Conservation (phyloP, 2,113 vertebrate species). For the Ptychochromis oligacanthus region DNA sequence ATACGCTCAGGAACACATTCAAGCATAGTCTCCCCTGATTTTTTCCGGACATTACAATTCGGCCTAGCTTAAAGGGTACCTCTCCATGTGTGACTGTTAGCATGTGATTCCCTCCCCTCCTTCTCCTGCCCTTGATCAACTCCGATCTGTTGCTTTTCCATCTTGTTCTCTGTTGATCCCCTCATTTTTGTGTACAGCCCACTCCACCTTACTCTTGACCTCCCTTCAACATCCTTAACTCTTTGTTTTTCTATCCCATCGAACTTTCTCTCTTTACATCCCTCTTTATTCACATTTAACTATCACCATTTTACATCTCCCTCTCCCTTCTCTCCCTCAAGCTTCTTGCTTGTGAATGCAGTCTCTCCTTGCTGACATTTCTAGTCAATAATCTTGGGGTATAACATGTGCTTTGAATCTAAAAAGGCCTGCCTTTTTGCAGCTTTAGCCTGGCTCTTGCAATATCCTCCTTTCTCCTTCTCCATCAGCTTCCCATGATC, state of each 20-base stretch:
- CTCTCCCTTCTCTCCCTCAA: background rate
- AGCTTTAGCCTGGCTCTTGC: slow-evolving; percentile 15
- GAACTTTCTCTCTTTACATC: background rate
- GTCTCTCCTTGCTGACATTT: slow-evolving; percentile 67
- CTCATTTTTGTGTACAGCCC: slow-evolving; percentile 9
- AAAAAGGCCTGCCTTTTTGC: slow-evolving; percentile 48
- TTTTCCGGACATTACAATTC: slow-evolving; percentile 37
- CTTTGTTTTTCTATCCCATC: background rate
- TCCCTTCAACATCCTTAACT: background rate
- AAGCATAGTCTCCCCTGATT: slow-evolving; percentile 44
- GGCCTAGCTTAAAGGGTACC: background rate
- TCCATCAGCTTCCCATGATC: slow-evolving; percentile 14
- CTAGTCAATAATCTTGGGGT: slow-evolving; percentile 72
- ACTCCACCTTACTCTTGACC: slow-evolving; percentile 6
- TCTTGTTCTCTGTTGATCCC: background rate
- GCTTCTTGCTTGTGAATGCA: slow-evolving; percentile 33
- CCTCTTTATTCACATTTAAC: slow-evolving; percentile 5
- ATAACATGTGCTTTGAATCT: slow-evolving; percentile 69
- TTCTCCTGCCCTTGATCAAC: background rate
- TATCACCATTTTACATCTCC: background rate
- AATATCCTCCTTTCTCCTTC: slow-evolving; percentile 2
- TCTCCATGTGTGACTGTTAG: slow-evolving; percentile 1
- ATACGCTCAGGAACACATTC: background rate
- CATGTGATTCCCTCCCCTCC: background rate
- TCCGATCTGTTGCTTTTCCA: background rate